Evolutionary conservation across 2,888 invertebrate species (phyloP).

Genomic region (Alentia gelatinosa): DNA sequence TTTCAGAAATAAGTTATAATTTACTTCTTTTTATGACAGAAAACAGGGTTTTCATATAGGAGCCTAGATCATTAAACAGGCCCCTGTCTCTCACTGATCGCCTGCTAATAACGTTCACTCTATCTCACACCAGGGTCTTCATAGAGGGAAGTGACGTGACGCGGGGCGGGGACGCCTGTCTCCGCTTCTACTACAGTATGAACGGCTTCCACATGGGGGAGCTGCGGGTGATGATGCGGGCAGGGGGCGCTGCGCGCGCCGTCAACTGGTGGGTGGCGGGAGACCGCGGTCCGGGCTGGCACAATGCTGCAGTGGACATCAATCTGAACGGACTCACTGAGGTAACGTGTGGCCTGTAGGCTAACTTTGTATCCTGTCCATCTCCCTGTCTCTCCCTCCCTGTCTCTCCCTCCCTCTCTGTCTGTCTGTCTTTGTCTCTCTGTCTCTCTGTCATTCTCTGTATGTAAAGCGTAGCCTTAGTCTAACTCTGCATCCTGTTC

Average conservation of each 20-base stretch:
- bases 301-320: slow-evolving; percentile 58
- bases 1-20: no score
- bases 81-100: no score
- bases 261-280: slow-evolving; percentile 61
- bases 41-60: no score
- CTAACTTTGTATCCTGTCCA: neutral
- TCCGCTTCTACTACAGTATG: slow-evolving; percentile 77
- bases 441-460: no score
- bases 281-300: slow-evolving; percentile 62
- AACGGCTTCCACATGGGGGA: slow-evolving; percentile 72
- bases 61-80: no score
- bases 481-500: no score
- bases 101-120: no score
- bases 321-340: slow-evolving; percentile 53
- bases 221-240: slow-evolving; percentile 68
- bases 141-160: slow-evolving; percentile 11
- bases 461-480: no score
- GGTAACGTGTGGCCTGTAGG: slow-evolving; percentile 14
- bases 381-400: no score
- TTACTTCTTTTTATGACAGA: no score
- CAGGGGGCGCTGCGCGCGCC: slow-evolving; percentile 8
- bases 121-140: slow-evolving; percentile 8
- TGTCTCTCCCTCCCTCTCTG: no score
- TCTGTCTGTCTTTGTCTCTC: no score
- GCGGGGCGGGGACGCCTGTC: slow-evolving; percentile 63